Conservation (phyloP, 1,140 invertebrate species). For the Neotoxoptera formosana region DNA sequence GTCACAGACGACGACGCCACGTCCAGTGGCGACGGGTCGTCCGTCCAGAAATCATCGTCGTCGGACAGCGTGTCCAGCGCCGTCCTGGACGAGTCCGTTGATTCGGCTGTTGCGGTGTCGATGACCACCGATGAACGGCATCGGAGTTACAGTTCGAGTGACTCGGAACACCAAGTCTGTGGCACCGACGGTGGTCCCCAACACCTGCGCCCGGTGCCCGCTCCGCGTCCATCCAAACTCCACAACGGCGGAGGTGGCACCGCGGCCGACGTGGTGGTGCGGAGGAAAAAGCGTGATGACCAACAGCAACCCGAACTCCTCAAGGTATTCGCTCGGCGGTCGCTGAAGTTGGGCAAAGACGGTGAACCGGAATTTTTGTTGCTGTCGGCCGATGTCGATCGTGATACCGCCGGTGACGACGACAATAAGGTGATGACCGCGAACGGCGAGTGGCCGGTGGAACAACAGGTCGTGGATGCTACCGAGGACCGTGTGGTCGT, state of each 20-base stretch:
- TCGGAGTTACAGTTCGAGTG: conserved; percentile 47
- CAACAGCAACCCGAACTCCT: conserved; percentile 76
- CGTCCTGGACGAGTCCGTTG: background rate
- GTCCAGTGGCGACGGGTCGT: conserved; percentile 1
- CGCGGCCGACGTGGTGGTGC: conserved; percentile 65
- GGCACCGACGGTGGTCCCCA: conserved; percentile 63
- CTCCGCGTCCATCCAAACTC: conserved; percentile 61
- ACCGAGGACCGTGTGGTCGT: background rate
- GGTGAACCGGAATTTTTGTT: conserved; percentile 67
- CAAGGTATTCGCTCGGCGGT: conserved; percentile 80
- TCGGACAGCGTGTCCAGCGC: conserved; percentile 47
- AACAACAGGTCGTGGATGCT: conserved; percentile 31
- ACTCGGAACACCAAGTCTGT: conserved; percentile 23
- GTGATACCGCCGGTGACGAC: conserved; percentile 73
- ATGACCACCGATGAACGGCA: background rate
- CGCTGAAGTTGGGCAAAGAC: conserved; percentile 76
- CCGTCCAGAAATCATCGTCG: conserved; percentile 31
- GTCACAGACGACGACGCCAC: background rate
- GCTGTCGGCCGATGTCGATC: conserved; percentile 66
- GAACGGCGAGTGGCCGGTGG: conserved; percentile 13
- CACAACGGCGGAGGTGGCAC: conserved; percentile 40
- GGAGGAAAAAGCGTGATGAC: conserved; percentile 66
- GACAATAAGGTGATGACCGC: conserved; percentile 65
- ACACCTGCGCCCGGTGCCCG: conserved; percentile 64
- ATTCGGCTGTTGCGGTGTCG: no score